Conservation (phyloP, 30 jellyfish, hydroid and myxozoan genomes). For the Nemopilema nomurai region DNA sequence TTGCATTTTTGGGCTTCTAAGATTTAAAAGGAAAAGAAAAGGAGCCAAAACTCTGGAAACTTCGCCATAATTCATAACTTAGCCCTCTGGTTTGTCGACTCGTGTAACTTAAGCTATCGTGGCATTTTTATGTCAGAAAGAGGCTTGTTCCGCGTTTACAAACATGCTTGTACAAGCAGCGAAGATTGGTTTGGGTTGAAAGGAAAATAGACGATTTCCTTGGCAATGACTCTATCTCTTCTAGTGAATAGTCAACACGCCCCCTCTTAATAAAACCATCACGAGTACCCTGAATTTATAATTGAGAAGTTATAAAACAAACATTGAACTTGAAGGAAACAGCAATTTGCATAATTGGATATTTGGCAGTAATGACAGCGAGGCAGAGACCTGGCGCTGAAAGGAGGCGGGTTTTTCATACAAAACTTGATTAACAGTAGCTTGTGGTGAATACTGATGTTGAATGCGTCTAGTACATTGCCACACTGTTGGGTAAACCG, state of each 20-base stretch:
- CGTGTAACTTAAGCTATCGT: too few relatives aligned
- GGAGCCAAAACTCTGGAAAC: too few relatives aligned
- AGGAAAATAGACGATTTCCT: background rate
- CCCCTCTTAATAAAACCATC: background rate
- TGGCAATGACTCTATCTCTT: background rate
- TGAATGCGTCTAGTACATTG: background rate
- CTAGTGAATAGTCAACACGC: background rate
- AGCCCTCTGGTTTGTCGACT: too few relatives aligned
- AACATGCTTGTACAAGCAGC: too few relatives aligned
- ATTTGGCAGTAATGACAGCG: background rate
- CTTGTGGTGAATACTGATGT: background rate
- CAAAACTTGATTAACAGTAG: too few relatives aligned
- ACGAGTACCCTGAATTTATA: background rate
- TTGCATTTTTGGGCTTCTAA: too few relatives aligned
- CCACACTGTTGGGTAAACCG: background rate
- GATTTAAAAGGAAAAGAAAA: too few relatives aligned
- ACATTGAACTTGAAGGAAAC: background rate
- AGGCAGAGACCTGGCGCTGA: background rate
- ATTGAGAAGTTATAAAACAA: background rate
- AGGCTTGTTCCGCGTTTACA: too few relatives aligned
- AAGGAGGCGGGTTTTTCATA: background rate
- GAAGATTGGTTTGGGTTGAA: too few relatives aligned
- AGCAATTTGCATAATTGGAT: background rate
- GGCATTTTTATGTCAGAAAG: too few relatives aligned
- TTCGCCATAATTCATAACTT: too few relatives aligned